These are phyloP conservation scores for Anoplius nigerrimus DNA, from an alignment of 2,888 invertebrate genomes.

Conservation along the genomic window DNA sequence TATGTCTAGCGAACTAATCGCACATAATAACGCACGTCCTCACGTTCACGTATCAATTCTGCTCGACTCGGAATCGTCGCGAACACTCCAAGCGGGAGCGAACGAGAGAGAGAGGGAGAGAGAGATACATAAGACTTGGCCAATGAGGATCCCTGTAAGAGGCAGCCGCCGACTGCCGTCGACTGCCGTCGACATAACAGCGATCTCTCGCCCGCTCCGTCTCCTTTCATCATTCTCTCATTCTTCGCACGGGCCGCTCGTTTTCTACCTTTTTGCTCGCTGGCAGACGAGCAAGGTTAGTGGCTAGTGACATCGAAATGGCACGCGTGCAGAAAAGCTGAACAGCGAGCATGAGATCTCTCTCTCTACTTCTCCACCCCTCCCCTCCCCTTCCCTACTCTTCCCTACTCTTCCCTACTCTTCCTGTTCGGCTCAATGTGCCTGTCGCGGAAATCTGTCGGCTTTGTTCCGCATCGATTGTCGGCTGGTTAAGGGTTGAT, in stretches of 20 bases:
- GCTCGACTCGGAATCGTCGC: slow-evolving; percentile 1
- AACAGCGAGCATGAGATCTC: background rate
- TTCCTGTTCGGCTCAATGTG: too few species aligned
- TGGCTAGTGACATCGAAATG: slow-evolving; percentile 37
- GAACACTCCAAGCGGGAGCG: too few species aligned
- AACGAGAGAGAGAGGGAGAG: background rate
- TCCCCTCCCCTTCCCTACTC: background rate
- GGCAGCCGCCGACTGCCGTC: slow-evolving; percentile 21
- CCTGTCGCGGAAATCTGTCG: too few species aligned
- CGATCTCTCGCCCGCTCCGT: background rate
- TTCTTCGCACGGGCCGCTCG: slow-evolving; percentile 13
- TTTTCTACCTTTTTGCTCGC: slow-evolving; percentile 15
- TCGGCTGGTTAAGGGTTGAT: too few species aligned
- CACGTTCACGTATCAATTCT: slow-evolving; percentile 36
- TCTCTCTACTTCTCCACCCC: slow-evolving; percentile 1
- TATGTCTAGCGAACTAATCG: slow-evolving; percentile 34
- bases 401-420: slow-evolving; percentile 9
- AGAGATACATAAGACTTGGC: too few species aligned
- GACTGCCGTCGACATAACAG: background rate
- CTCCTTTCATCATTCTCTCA: slow-evolving; percentile 19
- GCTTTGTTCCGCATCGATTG: too few species aligned
- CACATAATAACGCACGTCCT: slow-evolving; percentile 36
- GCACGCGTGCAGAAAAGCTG: slow-evolving; percentile 29
- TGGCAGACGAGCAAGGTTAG: slow-evolving; percentile 19
- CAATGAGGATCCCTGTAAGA: slow-evolving; percentile 1